Percentiles rank a stretch among this genome's conserved stretches.
phyloP scores from a whole-genome alignment of 2,888 invertebrate species.

The Nephrotoma guestfalica region DNA sequence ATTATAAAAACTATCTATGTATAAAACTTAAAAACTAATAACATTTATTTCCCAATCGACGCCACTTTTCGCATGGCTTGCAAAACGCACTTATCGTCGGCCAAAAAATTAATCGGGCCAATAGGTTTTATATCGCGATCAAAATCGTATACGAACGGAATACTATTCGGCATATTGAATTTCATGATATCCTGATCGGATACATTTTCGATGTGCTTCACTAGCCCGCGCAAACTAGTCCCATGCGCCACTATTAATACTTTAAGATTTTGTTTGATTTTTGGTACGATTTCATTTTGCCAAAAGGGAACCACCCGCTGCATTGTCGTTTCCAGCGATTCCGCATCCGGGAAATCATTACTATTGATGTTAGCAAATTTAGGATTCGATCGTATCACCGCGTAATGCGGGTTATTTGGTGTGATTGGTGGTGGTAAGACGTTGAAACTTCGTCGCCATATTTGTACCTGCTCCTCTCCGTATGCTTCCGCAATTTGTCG shows the following conservation, averaged over 20 bases:
- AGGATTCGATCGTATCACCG: slow-evolving; percentile 60
- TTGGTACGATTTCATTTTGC: slow-evolving; percentile 60
- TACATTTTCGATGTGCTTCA: slow-evolving; percentile 71
- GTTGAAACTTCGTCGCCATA: slow-evolving; percentile 78
- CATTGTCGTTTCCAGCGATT: slow-evolving; percentile 73
- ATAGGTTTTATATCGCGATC: slow-evolving; percentile 63
- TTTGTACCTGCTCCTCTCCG: slow-evolving; percentile 73
- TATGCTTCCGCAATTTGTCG: slow-evolving; percentile 77
- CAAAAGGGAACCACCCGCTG: slow-evolving; percentile 77
- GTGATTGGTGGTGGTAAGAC: slow-evolving; percentile 78
- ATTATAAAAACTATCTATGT: background rate
- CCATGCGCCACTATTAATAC: slow-evolving; percentile 81
- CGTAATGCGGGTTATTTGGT: slow-evolving; percentile 59
- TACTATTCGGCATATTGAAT: slow-evolving; percentile 65
- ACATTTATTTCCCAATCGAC: slow-evolving; percentile 48
- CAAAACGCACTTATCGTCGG: slow-evolving; percentile 65
- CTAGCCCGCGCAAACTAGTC: slow-evolving; percentile 75
- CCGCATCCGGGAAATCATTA: slow-evolving; percentile 71
- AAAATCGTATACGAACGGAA: slow-evolving; percentile 67
- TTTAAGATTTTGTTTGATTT: slow-evolving; percentile 66
- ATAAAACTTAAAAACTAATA: background rate
- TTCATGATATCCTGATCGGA: slow-evolving; percentile 64
- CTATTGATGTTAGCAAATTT: slow-evolving; percentile 58
- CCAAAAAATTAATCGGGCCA: slow-evolving; percentile 62
- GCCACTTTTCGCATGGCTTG: slow-evolving; percentile 72